Conservation (phyloP, 2,113 vertebrate genomes). For the Apodemus sylvaticus region DNA sequence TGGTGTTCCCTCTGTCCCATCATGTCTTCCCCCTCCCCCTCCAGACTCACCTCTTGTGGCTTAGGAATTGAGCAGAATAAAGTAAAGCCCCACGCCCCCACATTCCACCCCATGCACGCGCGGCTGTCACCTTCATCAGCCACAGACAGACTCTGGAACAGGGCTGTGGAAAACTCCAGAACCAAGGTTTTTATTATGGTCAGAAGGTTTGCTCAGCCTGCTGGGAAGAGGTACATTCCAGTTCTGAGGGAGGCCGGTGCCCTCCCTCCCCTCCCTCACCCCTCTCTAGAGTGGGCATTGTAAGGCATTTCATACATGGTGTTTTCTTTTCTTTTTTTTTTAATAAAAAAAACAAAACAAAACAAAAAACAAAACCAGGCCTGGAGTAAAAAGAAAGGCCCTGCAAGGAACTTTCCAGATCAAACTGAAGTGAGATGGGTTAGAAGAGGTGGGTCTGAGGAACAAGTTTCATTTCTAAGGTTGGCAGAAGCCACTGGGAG, state of each 20-base stretch:
- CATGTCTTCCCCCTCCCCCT: not conserved
- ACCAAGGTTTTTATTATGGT: conserved; percentile 62
- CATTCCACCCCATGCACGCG: not conserved
- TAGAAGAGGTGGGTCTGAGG: not conserved
- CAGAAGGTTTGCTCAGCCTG: conserved; percentile 51
- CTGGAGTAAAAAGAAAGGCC: conserved; percentile 66
- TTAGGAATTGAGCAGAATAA: not conserved
- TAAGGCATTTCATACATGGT: conserved; percentile 64
- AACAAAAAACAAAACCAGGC: conserved; percentile 53
- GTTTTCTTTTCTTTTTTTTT: conserved; percentile 17
- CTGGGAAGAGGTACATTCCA: conserved; percentile 45
- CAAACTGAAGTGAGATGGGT: conserved; percentile 31
- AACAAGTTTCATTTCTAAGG: not conserved
- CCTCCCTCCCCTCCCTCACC: not conserved
- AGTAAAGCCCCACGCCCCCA: not conserved
- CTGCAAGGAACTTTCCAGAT: conserved; percentile 45
- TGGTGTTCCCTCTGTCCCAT: not conserved
- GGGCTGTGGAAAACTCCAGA: conserved; percentile 55
- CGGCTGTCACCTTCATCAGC: not conserved
- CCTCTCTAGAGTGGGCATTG: conserved; percentile 1
- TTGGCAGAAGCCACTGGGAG: conserved; percentile 45
- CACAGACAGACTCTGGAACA: not conserved
- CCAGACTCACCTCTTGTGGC: not conserved
- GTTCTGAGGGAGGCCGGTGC: not conserved
- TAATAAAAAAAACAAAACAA: conserved; percentile 22